Evolutionary conservation across 1,140 invertebrate species (phyloP), one percentile per base, ranked within the genome.

Genomic region (Mactra quadrangularis): DNA sequence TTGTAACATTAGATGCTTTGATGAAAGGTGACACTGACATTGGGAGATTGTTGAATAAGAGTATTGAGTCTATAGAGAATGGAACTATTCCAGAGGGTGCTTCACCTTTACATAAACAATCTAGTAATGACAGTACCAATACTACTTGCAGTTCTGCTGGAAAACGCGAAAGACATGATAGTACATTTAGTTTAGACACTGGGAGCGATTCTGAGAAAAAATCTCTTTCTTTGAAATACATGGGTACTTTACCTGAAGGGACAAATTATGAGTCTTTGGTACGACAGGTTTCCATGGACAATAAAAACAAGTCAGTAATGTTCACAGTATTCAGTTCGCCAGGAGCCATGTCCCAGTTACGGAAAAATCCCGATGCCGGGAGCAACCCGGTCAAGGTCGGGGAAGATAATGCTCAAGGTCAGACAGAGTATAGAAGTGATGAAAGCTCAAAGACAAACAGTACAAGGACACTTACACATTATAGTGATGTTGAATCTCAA

Each of bases 41-140:
- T 33, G 79, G 79, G 29, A 82, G 64, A 66, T 9, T 82, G 47
- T 55, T 82, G 45, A 64, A 82, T 29, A 82, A 66, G 52, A 82
- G 79, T 82, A 35, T 82, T 62, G 77, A 81, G 60, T 81, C 77
- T 29, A 81, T 81, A 15, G 77, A 81, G 38, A 71, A 82, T 22
- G 79, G 70, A 19, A 74, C 29, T 4, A 74, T 74, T 19, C 66
- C 66, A n/a, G 35, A 59, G 31, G 77, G 62, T 33, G 62, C 53
- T 15, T 71, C 77, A 19, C 64, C 66, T 11, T 60, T 81, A 47
- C 64, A 57, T 15, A 70, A 81, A 60, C 77, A 59, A 29, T 15
- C 38, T 1, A 81, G 77, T 45, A 60, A 50, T 81, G 64, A 81
- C 0, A 60, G 53, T 31, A 7, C 25, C 4, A 29, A 19, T 33